A percentile compares a stretch with the other conserved stretches of the same genome.
Conservation (phyloP, 2,888 invertebrate genomes). For the Aromia moschata region DNA sequence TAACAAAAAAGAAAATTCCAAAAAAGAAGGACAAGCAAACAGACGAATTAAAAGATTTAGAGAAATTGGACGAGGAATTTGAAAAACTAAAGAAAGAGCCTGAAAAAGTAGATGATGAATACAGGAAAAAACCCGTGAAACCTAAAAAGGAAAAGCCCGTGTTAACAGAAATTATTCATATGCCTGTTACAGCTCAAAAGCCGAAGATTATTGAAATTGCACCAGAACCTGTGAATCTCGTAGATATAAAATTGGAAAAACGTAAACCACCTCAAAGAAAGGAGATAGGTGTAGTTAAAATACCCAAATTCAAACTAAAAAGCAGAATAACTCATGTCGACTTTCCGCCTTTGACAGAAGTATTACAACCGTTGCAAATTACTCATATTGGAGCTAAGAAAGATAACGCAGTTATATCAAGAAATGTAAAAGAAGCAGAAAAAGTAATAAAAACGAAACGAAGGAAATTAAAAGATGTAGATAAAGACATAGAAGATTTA, state of each 20-base stretch:
- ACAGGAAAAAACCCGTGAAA: conserved; percentile 49
- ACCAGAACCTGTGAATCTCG: conserved; percentile 68
- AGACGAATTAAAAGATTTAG: conserved; percentile 60
- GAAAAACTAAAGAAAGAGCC: conserved; percentile 59
- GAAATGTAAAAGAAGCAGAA: conserved; percentile 44
- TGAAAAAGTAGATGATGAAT: conserved; percentile 61
- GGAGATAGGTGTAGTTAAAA: conserved; percentile 56
- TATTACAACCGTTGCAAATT: conserved; percentile 43
- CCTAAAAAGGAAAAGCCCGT: conserved; percentile 50
- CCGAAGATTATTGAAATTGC: conserved; percentile 67
- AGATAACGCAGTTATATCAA: conserved; percentile 74
- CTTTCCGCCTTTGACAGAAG: conserved; percentile 56
- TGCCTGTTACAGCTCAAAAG: conserved; percentile 64
- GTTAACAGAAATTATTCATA: conserved; percentile 48
- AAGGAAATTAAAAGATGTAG: conserved; percentile 52
- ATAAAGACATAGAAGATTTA: conserved; percentile 36
- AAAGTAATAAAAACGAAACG: conserved; percentile 46
- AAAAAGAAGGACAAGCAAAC: too few species aligned
- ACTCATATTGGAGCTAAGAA: conserved; percentile 66
- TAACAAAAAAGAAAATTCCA: conserved; percentile 31
- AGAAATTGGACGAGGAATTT: conserved; percentile 63
- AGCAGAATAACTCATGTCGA: conserved; percentile 63
- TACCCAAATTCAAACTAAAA: conserved; percentile 75
- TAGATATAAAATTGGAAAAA: conserved; percentile 71
- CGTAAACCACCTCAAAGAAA: conserved; percentile 49